These are phyloP conservation scores for Euura saliciscinereae DNA, from an alignment of 1,140 invertebrate genomes.

Conservation along the genomic window DNA sequence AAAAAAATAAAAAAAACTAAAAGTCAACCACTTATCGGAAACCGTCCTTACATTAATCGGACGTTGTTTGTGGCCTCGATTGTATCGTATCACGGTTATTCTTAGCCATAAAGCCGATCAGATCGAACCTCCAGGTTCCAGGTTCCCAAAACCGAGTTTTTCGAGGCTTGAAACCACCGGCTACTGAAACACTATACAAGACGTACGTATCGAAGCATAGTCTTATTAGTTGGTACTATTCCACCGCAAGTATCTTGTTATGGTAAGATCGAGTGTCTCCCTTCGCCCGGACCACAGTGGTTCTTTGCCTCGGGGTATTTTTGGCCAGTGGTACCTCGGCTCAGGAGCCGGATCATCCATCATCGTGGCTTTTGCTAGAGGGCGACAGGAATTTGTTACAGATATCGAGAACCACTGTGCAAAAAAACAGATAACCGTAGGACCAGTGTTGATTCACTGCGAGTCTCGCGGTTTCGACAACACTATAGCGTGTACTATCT, in stretches of 20 bases:
- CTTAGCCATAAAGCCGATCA: too few relatives aligned
- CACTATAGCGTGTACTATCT: too few relatives aligned
- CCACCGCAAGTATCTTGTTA: conserved; percentile 2
- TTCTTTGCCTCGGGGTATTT: neutral
- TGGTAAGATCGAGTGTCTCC: conserved; percentile 4
- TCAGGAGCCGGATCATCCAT: too few relatives aligned
- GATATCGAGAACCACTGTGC: conserved; percentile 16
- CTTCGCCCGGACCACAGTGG: conserved; percentile 1
- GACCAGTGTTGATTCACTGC: conserved; percentile 17
- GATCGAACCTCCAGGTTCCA: too few relatives aligned
- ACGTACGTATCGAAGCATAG: neutral
- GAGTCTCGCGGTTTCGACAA: conserved; percentile 11
- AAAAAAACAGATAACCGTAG: conserved; percentile 7
- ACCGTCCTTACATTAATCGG: too few relatives aligned
- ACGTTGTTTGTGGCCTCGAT: too few relatives aligned
- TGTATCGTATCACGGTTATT: too few relatives aligned
- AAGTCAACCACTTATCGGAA: too few relatives aligned
- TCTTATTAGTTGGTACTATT: neutral
- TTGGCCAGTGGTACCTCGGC: neutral
- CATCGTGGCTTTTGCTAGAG: too few relatives aligned
- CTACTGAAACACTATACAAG: neutral
- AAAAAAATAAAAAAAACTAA: too few relatives aligned
- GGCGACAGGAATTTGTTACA: neutral
- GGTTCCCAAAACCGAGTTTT: too few relatives aligned
- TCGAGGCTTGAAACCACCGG: too few relatives aligned